Evolutionary conservation across 1,140 invertebrate genomes (phyloP).

Genomic region (Drosophila repletoides): DNA sequence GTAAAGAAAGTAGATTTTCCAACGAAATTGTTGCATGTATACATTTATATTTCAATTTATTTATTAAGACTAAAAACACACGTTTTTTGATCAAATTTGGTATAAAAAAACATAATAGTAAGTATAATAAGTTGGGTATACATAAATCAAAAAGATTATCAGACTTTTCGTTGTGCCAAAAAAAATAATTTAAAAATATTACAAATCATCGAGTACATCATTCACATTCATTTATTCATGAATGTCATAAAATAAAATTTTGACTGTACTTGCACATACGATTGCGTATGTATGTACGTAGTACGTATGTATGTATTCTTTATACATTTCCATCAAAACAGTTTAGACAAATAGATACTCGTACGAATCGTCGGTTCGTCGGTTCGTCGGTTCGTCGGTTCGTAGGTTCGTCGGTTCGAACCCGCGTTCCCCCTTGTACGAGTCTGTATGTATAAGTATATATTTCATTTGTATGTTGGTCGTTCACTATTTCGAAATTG

Average conservation of each 20-base stretch:
- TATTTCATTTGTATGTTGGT: constrained; percentile 12
- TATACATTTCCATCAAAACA: neutral
- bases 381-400: no score
- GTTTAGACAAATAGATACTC: neutral
- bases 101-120: constrained; percentile 52
- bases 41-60: constrained; percentile 10
- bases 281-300: neutral
- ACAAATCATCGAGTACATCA: constrained; percentile 1
- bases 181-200: constrained; percentile 15
- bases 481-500: constrained; percentile 24
- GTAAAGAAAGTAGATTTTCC: neutral
- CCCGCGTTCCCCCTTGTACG: no score
- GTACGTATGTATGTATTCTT: neutral
- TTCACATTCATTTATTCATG: no score
- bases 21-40: neutral
- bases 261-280: no score
- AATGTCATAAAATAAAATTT: no score
- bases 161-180: constrained; percentile 53
- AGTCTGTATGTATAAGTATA: no score
- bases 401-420: no score
- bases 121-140: constrained; percentile 22
- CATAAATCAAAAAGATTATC: constrained; percentile 41
- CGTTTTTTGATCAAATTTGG: constrained; percentile 51
- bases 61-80: constrained; percentile 36
- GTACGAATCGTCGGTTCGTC: no score